Evolutionary conservation across 2,797 vertebrate species (phyloP).

Genomic region (Schizopygopsis pylzovi): DNA sequence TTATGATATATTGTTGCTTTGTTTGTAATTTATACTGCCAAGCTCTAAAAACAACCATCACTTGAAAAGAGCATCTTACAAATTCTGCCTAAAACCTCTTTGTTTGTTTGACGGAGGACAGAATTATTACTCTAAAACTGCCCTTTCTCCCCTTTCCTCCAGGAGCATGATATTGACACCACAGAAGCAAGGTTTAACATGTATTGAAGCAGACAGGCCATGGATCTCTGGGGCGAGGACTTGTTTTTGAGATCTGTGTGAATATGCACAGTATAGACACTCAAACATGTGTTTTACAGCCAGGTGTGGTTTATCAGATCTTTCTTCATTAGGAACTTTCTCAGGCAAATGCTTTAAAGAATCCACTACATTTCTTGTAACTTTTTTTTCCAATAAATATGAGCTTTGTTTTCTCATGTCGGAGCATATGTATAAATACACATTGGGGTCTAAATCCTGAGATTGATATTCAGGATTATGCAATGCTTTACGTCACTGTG

Average conservation of each 20-base stretch:
- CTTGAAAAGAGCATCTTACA: not conserved
- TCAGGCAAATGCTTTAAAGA: not conserved
- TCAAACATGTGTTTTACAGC: not conserved
- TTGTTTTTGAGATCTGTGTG: conserved; percentile 3
- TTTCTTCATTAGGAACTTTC: not conserved
- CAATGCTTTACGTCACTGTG: not conserved
- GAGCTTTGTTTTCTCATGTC: not conserved
- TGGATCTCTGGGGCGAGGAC: not conserved
- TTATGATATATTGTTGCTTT: not conserved
- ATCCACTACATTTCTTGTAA: not conserved
- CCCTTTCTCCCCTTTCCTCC: not conserved
- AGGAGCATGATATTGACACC: conserved; percentile 88
- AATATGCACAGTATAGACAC: not conserved
- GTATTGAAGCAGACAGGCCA: conserved; percentile 12
- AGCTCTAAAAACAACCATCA: not conserved
- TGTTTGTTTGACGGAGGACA: not conserved
- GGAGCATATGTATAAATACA: not conserved
- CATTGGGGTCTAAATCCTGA: not conserved
- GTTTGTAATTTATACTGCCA: not conserved
- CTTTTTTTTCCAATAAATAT: not conserved
- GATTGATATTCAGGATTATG: not conserved
- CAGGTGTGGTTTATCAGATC: not conserved
- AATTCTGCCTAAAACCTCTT: not conserved
- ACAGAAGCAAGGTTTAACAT: conserved; percentile 76
- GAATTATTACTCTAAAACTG: not conserved